Percentiles rank a stretch among this genome's conserved stretches.
Conservation (phyloP, 2,113 vertebrate species). For the Paracanthobrama guichenoti region DNA sequence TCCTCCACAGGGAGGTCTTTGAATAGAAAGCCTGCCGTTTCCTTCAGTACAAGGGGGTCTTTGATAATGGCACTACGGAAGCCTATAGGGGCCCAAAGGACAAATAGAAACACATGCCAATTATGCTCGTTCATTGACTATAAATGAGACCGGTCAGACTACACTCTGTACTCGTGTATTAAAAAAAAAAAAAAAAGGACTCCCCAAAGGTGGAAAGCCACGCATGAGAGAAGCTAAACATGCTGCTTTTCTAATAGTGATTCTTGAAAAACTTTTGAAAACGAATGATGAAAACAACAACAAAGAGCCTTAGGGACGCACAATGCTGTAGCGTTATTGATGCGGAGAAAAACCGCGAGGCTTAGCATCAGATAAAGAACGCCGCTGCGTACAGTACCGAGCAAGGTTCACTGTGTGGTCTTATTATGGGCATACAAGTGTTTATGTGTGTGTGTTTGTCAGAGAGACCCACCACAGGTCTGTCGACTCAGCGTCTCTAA, state of each 20-base stretch:
- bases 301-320: slow-evolving; percentile 14
- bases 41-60: slow-evolving; percentile 34
- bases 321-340: neutral
- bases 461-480: slow-evolving; percentile 52
- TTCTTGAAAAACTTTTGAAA: slow-evolving; percentile 19
- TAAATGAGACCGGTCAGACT: slow-evolving; percentile 44
- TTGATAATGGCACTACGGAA: slow-evolving; percentile 49
- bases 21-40: slow-evolving; percentile 43
- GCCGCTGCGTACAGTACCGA: neutral
- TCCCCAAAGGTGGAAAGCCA: slow-evolving; percentile 36
- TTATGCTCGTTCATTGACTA: slow-evolving; percentile 39
- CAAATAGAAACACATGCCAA: slow-evolving; percentile 42
- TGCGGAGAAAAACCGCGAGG: neutral
- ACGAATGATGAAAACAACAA: slow-evolving; percentile 17
- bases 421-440: neutral
- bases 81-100: slow-evolving; percentile 39
- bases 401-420: neutral
- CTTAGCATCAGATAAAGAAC: slow-evolving; percentile 31
- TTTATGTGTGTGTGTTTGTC: neutral
- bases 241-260: slow-evolving; percentile 6
- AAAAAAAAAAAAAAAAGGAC: slow-evolving; percentile 23
- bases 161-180: slow-evolving; percentile 12
- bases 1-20: slow-evolving; percentile 40
- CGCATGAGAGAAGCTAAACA: slow-evolving; percentile 39
- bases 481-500: slow-evolving; percentile 53